Evolutionary conservation across 2,888 invertebrate genomes (phyloP).

Genomic region (Hemaris fuciformis): DNA sequence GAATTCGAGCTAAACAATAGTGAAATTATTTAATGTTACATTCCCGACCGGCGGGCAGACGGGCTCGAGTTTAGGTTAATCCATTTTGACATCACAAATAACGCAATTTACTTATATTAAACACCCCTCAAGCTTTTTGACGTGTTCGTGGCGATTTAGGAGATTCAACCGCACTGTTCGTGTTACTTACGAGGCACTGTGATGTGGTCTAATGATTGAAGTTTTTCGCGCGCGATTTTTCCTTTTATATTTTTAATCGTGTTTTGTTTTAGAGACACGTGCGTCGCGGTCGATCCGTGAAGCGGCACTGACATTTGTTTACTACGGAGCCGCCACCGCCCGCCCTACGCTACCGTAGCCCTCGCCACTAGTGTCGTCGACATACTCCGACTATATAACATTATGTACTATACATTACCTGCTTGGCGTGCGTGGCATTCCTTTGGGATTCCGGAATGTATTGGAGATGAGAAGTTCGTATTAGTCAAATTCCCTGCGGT

Average conservation of each 20-base stretch:
- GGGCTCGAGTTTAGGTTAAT: conserved; percentile 22
- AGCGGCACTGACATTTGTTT: conserved; percentile 37
- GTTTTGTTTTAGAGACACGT: conserved; percentile 24
- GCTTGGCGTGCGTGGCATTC: not conserved
- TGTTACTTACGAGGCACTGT: conserved; percentile 32
- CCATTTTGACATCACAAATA: conserved; percentile 29
- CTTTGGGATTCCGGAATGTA: not conserved
- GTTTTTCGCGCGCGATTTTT: conserved; percentile 37
- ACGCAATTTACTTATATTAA: conserved; percentile 21
- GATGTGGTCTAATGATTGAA: conserved; percentile 20
- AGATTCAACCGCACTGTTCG: not conserved
- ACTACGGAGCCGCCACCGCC: conserved; percentile 33
- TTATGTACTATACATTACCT: not conserved
- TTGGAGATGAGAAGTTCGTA: not conserved
- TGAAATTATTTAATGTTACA: conserved; percentile 14
- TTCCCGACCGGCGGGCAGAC: conserved; percentile 17
- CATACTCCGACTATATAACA: not conserved
- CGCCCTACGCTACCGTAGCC: conserved; percentile 35
- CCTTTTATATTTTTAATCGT: conserved; percentile 20
- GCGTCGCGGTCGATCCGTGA: conserved; percentile 28
- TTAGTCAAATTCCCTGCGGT: not conserved
- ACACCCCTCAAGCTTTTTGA: conserved; percentile 14
- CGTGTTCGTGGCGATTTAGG: not conserved
- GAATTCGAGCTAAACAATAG: not conserved
- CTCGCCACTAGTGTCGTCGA: conserved; percentile 21